phyloP scores from a whole-genome alignment of 2,888 invertebrate species.

The Elysia crispata region DNA sequence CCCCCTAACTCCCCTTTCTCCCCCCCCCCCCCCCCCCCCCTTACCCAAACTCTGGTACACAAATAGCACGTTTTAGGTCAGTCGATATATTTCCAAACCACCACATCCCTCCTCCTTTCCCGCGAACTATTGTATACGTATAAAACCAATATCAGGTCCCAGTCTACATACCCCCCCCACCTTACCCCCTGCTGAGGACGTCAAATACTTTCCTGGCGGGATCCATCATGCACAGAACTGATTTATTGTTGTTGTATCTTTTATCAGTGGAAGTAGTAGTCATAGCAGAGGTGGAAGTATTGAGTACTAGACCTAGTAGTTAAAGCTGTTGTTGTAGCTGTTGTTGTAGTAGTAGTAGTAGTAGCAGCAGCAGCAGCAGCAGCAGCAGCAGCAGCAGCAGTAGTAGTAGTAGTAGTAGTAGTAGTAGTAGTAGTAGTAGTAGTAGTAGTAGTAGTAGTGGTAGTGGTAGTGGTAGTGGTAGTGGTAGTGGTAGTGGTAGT shows the following conservation, averaged over 20 bases:
- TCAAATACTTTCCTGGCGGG: too few relatives aligned
- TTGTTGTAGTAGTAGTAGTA: conserved; percentile 23
- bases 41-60: too few relatives aligned
- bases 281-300: neutral
- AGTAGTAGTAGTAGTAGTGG: conserved; percentile 21
- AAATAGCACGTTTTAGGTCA: too few relatives aligned
- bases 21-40: too few relatives aligned
- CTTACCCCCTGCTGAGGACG: too few relatives aligned
- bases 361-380: conserved; percentile 12
- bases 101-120: too few relatives aligned
- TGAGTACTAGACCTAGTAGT: neutral
- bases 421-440: conserved; percentile 31
- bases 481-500: conserved; percentile 17
- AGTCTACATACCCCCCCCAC: too few relatives aligned
- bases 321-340: conserved; percentile 1
- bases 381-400: conserved; percentile 5
- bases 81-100: too few relatives aligned
- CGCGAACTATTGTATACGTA: too few relatives aligned
- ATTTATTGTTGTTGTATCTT: neutral
- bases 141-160: too few relatives aligned
- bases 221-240: too few relatives aligned
- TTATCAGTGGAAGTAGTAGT: conserved; percentile 2
- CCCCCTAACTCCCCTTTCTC: too few relatives aligned
- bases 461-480: conserved; percentile 19
- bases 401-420: conserved; percentile 30